Conservation (phyloP, 1,140 invertebrate genomes). For the Drosophila hydei region DNA sequence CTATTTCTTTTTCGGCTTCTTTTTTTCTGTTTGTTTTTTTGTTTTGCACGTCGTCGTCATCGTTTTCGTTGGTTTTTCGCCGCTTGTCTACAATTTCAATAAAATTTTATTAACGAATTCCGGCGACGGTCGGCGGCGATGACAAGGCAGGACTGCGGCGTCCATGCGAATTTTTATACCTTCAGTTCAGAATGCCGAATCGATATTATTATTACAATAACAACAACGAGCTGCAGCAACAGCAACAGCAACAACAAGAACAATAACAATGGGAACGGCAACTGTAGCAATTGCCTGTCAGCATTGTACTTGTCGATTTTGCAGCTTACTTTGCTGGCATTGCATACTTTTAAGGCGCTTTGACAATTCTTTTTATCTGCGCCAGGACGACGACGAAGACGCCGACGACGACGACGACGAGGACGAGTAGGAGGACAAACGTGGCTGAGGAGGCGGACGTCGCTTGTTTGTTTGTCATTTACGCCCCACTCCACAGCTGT, state of each 20-base stretch:
- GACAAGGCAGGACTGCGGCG: constrained; percentile 62
- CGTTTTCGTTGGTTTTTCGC: constrained; percentile 79
- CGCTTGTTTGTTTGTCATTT: constrained; percentile 82
- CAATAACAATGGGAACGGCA: constrained; percentile 18
- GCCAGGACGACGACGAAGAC: constrained; percentile 61
- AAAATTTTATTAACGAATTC: constrained; percentile 84
- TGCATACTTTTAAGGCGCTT: constrained; percentile 82
- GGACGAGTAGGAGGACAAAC: constrained; percentile 38
- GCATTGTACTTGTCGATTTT: constrained; percentile 83
- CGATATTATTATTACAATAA: constrained; percentile 83
- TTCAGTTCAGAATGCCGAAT: constrained; percentile 60
- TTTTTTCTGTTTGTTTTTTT: constrained; percentile 38
- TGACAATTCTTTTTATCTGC: constrained; percentile 82
- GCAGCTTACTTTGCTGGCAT: constrained; percentile 81
- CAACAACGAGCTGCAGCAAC: constrained; percentile 2
- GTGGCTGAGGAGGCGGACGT: constrained; percentile 53
- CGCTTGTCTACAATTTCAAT: constrained; percentile 84
- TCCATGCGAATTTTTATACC: constrained; percentile 71
- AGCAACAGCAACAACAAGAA: constrained; percentile 20
- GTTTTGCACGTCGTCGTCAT: constrained; percentile 78
- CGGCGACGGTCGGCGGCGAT: constrained; percentile 78
- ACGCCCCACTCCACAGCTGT: constrained; percentile 46
- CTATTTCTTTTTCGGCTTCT: constrained; percentile 6
- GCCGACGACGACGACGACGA: constrained; percentile 1
- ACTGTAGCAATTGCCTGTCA: constrained; percentile 82